Evolutionary conservation across 2,888 invertebrate species (phyloP).

Genomic region (Dryocosmus kuriphilus): DNA sequence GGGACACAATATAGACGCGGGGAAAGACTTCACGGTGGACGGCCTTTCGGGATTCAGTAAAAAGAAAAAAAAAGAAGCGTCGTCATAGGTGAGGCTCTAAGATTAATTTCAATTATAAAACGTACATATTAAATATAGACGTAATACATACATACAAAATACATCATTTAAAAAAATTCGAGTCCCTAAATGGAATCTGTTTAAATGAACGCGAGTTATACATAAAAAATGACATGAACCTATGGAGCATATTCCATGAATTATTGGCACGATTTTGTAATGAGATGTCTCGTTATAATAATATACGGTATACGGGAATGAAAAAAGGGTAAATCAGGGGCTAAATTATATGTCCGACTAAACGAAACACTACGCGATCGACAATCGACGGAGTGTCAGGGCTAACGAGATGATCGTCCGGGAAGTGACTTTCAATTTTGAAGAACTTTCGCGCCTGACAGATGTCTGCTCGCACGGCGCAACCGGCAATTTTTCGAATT

Average conservation of each 20-base stretch:
- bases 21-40: conserved; percentile 91
- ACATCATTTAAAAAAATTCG: too few relatives aligned
- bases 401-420: conserved; percentile 58
- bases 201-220: neutral
- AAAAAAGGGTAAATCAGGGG: conserved; percentile 21
- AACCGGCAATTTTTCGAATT: conserved; percentile 68
- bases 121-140: neutral
- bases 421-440: conserved; percentile 67
- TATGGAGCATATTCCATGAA: neutral
- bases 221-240: neutral
- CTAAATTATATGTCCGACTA: conserved; percentile 30
- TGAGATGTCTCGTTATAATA: conserved; percentile 31
- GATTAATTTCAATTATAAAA: conserved; percentile 51
- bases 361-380: conserved; percentile 36
- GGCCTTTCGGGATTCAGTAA: conserved; percentile 89
- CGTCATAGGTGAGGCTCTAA: conserved; percentile 89
- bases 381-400: conserved; percentile 34
- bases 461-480: conserved; percentile 60
- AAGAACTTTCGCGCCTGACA: conserved; percentile 60
- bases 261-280: conserved; percentile 34
- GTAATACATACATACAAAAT: too few relatives aligned
- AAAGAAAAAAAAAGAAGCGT: conserved; percentile 97
- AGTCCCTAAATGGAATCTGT: neutral
- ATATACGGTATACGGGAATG: neutral
- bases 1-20: conserved; percentile 84